Conservation (phyloP, 2,113 vertebrate genomes). For the Saguinus midas region DNA sequence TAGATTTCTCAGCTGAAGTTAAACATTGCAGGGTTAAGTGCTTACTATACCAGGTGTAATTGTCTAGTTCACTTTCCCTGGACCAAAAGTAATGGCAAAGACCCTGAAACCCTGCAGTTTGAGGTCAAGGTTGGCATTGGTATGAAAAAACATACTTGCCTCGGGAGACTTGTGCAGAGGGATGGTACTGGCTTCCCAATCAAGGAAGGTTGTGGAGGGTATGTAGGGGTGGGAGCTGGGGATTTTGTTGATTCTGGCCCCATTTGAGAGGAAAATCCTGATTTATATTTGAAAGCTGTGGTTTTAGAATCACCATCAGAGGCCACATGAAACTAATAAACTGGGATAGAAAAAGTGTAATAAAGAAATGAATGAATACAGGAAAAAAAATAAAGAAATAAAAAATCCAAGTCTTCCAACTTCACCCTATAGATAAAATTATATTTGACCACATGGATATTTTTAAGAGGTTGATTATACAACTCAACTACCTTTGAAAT, state of each 20-base stretch:
- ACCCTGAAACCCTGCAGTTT: not conserved
- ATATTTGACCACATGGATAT: not conserved
- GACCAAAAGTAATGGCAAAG: not conserved
- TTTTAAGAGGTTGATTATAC: not conserved
- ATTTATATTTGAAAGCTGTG: not conserved
- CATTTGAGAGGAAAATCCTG: not conserved
- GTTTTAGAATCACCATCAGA: not conserved
- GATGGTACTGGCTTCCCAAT: not conserved
- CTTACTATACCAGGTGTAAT: not conserved
- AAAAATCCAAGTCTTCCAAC: not conserved
- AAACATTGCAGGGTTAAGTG: not conserved
- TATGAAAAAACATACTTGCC: not conserved
- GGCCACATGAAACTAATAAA: not conserved
- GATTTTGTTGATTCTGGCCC: not conserved
- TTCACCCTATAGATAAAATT: not conserved
- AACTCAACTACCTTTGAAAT: conserved; percentile 1
- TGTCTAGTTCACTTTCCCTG: not conserved
- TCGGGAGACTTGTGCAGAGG: not conserved
- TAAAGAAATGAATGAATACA: not conserved
- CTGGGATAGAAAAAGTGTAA: not conserved
- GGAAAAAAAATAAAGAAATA: not conserved
- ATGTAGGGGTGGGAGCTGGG: not conserved
- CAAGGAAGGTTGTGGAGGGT: not conserved
- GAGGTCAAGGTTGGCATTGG: not conserved
- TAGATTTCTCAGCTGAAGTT: not conserved